These are phyloP conservation scores for Pterobdella sp. DNA, from an alignment of 2,888 invertebrate species.

Conservation along the genomic window DNA sequence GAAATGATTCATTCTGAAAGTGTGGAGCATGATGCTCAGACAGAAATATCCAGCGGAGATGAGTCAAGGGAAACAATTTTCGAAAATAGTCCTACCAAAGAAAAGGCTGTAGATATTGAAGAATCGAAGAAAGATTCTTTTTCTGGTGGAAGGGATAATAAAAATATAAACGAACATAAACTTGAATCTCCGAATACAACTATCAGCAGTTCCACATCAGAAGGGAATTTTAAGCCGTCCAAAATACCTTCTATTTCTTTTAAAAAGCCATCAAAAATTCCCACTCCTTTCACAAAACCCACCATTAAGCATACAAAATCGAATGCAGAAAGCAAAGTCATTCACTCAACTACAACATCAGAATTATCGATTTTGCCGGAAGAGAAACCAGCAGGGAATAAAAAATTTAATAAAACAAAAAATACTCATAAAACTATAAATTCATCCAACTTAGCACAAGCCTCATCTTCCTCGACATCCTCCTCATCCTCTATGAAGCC, in stretches of 20 bases:
- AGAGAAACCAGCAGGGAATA: too few relatives aligned
- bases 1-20: neutral
- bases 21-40: neutral
- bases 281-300: neutral
- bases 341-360: too few relatives aligned
- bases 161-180: neutral
- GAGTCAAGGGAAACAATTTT: conserved; percentile 13
- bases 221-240: neutral
- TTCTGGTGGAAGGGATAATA: neutral
- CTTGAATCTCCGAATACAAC: too few relatives aligned
- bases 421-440: neutral
- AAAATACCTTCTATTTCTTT: neutral
- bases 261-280: neutral
- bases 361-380: too few relatives aligned
- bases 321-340: neutral
- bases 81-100: neutral
- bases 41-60: neutral
- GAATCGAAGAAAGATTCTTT: neutral
- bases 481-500: neutral
- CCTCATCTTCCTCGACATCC: neutral
- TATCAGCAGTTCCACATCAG: neutral
- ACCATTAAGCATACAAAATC: neutral
- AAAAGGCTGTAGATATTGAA: neutral
- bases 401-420: neutral
- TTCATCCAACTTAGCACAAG: neutral